Conservation (phyloP, 2,113 vertebrate species). For the Zingel zingel region DNA sequence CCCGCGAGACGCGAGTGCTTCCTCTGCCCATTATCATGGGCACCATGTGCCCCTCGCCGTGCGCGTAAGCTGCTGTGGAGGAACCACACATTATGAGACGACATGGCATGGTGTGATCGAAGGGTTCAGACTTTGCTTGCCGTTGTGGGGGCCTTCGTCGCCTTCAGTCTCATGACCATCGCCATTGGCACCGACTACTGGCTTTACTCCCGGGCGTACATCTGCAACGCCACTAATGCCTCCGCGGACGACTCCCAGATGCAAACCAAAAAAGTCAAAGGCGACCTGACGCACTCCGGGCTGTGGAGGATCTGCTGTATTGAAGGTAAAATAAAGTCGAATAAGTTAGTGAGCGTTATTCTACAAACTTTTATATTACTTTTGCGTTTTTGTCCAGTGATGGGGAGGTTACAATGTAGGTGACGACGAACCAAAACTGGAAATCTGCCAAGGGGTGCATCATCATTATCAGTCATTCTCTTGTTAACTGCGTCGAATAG, state of each 20-base stretch:
- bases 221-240: conserved; percentile 93
- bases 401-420: background rate
- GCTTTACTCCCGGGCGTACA: conserved; percentile 94
- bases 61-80: conserved; percentile 58
- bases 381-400: background rate
- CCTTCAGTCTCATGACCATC: conserved; percentile 97
- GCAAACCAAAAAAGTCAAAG: conserved; percentile 85
- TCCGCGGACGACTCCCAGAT: conserved; percentile 87
- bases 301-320: conserved; percentile 96
- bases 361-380: conserved; percentile 26
- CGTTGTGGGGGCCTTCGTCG: conserved; percentile 92
- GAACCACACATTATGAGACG: conserved; percentile 62
- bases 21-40: conserved; percentile 4
- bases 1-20: conserved; percentile 27
- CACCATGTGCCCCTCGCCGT: conserved; percentile 44
- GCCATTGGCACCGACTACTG: conserved; percentile 97
- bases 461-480: background rate
- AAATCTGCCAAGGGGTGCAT: background rate
- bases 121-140: conserved; percentile 93
- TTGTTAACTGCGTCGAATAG: background rate
- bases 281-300: conserved; percentile 94
- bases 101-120: conserved; percentile 95
- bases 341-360: background rate
- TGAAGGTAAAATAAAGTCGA: conserved; percentile 86
- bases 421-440: background rate